Conservation (phyloP, 2,797 vertebrate species). For the Betta splendens region DNA sequence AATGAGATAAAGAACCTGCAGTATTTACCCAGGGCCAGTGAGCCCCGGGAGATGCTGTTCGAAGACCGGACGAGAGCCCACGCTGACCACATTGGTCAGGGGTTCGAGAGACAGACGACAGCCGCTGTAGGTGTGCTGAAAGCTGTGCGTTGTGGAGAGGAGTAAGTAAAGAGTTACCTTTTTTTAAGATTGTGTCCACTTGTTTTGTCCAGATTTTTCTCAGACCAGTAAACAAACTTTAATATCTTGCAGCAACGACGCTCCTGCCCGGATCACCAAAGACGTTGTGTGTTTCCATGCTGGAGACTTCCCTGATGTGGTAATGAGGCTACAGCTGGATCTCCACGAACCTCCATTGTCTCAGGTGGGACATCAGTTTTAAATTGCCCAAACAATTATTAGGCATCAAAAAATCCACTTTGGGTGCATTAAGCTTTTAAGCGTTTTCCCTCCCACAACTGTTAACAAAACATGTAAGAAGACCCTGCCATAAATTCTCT, state of each 20-base stretch:
- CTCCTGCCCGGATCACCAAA: conserved; percentile 89
- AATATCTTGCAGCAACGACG: conserved; percentile 72
- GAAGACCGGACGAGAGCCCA: conserved; percentile 98
- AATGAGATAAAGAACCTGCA: conserved; percentile 99
- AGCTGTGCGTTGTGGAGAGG: conserved; percentile 95
- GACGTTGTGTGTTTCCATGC: conserved; percentile 96
- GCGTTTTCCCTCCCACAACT: neutral
- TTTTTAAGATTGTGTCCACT: neutral
- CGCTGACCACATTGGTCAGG: conserved; percentile 98
- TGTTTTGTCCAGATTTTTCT: neutral
- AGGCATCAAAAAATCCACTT: no score
- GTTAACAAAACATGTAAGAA: neutral
- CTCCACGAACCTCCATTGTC: conserved; percentile 94
- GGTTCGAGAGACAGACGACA: conserved; percentile 96
- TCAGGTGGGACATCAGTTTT: conserved; percentile 78
- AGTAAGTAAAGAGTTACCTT: conserved; percentile 74
- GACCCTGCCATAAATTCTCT: no score
- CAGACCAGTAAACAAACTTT: conserved; percentile 6
- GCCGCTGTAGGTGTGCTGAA: conserved; percentile 98
- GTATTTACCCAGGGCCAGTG: conserved; percentile 97
- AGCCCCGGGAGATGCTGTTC: conserved; percentile 98
- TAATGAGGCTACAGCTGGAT: conserved; percentile 93
- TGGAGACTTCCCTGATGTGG: conserved; percentile 93
- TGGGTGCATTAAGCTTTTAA: no score
- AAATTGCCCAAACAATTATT: neutral